phyloP scores from a whole-genome alignment of 2,113 vertebrate species.

The Arenaria interpres region DNA sequence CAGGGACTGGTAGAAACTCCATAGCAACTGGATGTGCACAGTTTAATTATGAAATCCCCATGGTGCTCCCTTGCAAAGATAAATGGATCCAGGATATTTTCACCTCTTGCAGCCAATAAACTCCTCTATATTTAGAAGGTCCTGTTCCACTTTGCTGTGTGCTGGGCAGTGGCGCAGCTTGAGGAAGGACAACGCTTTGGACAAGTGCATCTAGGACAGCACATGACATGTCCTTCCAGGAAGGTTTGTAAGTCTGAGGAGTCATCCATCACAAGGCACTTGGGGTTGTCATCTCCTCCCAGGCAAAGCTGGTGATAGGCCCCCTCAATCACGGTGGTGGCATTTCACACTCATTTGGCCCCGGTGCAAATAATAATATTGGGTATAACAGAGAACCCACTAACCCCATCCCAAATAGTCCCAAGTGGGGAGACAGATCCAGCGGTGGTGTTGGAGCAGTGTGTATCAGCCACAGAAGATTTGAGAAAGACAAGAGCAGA shows the following conservation, averaged over 20 bases:
- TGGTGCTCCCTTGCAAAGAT: neutral
- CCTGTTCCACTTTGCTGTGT: neutral
- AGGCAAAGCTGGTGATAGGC: neutral
- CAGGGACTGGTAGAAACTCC: constrained; percentile 8
- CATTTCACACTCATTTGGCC: neutral
- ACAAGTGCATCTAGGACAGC: neutral
- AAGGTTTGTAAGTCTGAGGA: neutral
- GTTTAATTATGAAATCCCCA: constrained; percentile 45
- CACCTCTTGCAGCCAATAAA: neutral
- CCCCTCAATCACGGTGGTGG: fast-evolving
- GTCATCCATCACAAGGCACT: fast-evolving
- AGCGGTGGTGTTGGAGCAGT: neutral
- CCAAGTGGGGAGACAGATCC: neutral
- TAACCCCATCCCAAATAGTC: neutral
- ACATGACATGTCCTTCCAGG: neutral
- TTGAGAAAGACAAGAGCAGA: neutral
- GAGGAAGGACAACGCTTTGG: neutral
- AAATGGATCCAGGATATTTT: constrained; percentile 6
- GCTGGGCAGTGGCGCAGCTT: neutral
- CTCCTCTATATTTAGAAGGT: constrained; percentile 45
- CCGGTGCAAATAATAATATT: neutral
- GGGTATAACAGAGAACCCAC: fast-evolving
- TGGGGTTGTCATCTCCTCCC: neutral
- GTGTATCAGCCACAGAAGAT: neutral
- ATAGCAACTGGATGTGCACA: constrained; percentile 65